A percentile compares a stretch with the other conserved stretches of the same genome.
Conservation (phyloP, 2,797 vertebrate species). For the Siniperca obscura region DNA sequence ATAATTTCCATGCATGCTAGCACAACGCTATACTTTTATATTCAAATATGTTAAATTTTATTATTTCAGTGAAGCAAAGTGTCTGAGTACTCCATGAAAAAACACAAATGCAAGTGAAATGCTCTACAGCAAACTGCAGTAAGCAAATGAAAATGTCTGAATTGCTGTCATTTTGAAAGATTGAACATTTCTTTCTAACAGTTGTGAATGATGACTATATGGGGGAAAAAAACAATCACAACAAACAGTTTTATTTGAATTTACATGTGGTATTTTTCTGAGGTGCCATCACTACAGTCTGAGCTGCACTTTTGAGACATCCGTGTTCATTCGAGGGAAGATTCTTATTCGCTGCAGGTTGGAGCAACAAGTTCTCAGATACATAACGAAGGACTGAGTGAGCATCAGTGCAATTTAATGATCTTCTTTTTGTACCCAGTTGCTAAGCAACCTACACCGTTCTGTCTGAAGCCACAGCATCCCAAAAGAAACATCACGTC, state of each 20-base stretch:
- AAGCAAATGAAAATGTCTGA: conserved; percentile 2
- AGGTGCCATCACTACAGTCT: neutral
- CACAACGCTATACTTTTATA: no score
- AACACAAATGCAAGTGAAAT: neutral
- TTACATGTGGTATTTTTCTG: neutral
- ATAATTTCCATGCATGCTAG: neutral
- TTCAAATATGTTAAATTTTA: neutral
- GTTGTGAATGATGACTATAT: neutral
- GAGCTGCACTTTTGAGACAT: conserved; percentile 13
- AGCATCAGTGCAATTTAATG: conserved; percentile 81
- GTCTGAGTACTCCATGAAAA: neutral
- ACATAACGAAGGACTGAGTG: conserved; percentile 65
- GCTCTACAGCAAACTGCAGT: neutral
- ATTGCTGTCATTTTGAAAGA: neutral
- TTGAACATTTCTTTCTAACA: neutral
- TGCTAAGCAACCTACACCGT: conserved; percentile 84
- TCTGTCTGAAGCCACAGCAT: conserved; percentile 73
- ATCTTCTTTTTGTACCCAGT: conserved; percentile 82
- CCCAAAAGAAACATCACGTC: conserved; percentile 76
- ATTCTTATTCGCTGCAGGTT: conserved; percentile 18
- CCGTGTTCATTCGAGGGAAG: conserved; percentile 16
- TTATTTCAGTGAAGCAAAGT: neutral
- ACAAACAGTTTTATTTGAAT: neutral
- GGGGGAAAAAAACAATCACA: neutral
- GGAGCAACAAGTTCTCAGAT: conserved; percentile 72